These are phyloP conservation scores for Agrilus biguttatus DNA, from an alignment of 2,888 invertebrate species.

Conservation along the genomic window DNA sequence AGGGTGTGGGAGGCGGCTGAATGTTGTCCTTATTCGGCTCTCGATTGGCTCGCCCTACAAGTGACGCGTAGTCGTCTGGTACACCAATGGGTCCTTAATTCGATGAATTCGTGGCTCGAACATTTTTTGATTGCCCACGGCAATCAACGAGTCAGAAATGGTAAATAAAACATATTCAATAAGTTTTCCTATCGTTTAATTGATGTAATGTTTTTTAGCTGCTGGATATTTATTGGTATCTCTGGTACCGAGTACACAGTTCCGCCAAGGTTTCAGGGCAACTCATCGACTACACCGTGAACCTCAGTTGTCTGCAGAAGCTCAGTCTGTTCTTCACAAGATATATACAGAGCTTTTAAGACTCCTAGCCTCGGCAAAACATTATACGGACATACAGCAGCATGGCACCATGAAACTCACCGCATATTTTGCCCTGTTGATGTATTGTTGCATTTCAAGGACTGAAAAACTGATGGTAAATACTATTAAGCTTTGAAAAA, in stretches of 20 bases:
- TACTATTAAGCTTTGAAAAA: not conserved
- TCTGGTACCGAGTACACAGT: conserved; percentile 79
- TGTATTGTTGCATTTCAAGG: conserved; percentile 80
- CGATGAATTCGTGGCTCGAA: conserved; percentile 86
- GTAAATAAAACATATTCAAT: conserved; percentile 27
- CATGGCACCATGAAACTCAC: conserved; percentile 87
- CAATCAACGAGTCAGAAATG: conserved; percentile 74
- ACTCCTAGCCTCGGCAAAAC: conserved; percentile 67
- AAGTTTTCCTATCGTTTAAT: not conserved
- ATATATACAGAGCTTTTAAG: conserved; percentile 62
- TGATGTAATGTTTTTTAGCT: conserved; percentile 35
- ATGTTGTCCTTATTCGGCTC: conserved; percentile 78
- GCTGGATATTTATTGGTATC: conserved; percentile 82
- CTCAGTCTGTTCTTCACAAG: conserved; percentile 42
- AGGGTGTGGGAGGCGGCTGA: conserved; percentile 85
- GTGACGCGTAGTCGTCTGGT: conserved; percentile 79
- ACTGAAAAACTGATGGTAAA: conserved; percentile 83
- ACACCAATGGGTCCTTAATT: conserved; percentile 82
- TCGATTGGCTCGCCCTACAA: conserved; percentile 82
- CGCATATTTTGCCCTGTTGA: conserved; percentile 82
- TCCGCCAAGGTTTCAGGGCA: conserved; percentile 73
- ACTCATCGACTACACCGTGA: conserved; percentile 35
- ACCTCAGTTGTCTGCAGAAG: conserved; percentile 37
- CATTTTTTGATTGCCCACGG: conserved; percentile 72
- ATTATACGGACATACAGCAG: conserved; percentile 71